These are phyloP conservation scores for Takifugu ocellatus DNA, from an alignment of 2,797 vertebrate species.

Conservation along the genomic window DNA sequence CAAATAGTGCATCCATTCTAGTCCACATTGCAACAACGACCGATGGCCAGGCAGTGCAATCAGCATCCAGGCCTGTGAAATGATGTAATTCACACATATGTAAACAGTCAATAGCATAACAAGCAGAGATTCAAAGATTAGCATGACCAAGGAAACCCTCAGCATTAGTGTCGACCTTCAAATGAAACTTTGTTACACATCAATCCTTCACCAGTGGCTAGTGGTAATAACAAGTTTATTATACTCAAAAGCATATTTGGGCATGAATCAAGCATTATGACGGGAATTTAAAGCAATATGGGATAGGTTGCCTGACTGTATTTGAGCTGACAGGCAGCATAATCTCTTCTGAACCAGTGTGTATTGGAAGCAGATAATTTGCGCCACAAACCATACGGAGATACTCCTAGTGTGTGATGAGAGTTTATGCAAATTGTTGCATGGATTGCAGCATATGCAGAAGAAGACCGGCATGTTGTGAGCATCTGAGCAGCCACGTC, in stretches of 20 bases:
- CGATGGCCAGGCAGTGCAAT: slow-evolving; percentile 44
- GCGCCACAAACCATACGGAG: neutral
- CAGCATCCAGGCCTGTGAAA: slow-evolving; percentile 37
- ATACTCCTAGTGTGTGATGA: neutral
- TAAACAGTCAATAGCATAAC: no score
- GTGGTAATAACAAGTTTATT: no score
- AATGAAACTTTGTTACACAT: no score
- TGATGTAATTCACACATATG: no score
- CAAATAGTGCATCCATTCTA: slow-evolving; percentile 56
- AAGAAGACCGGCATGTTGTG: neutral
- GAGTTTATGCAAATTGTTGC: neutral
- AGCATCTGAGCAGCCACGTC: neutral
- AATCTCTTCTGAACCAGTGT: neutral
- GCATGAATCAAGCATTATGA: no score
- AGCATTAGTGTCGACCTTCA: no score
- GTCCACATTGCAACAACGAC: slow-evolving; percentile 46
- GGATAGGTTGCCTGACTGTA: neutral
- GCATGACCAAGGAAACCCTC: no score
- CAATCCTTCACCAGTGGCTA: no score
- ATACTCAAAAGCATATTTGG: no score
- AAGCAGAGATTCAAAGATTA: slow-evolving; percentile 23
- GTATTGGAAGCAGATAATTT: neutral
- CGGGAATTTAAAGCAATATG: no score
- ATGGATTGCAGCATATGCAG: neutral
- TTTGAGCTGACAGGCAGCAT: neutral